Evolutionary conservation across 2,888 invertebrate genomes (phyloP), one percentile per base, ranked within the genome.

Genomic region (Blomia tropicalis): DNA sequence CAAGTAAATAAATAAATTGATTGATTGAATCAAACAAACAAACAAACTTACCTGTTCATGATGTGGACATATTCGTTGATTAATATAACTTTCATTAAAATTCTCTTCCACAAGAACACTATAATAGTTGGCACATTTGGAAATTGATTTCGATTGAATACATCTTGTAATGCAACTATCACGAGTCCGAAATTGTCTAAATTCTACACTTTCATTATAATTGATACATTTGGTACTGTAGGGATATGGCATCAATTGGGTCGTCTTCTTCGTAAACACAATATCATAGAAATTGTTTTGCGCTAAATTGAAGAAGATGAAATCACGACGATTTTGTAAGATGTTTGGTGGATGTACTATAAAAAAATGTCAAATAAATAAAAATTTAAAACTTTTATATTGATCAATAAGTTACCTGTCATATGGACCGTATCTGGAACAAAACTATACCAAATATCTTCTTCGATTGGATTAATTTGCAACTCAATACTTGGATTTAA

Each of bases 271-370:
- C 1, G 41, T 58, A 23, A 58, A 58, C 7, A 14, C 5, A 58
- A 58, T 23, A 14, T 58, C 59, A 58, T 43, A 58, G 36, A 22
- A 58, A 17, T 17, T 22, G 17, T 19, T 43, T 2, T n/a, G 23
- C n/a, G 17, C 14, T 5, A 43, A n/a, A 19, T 41, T 43, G 3
- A 58, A 58, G 14, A n/a, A 58, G 17, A 14, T 11, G 41, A 58
- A 58, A 19, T 36, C 47, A 22, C 36, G 32, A 14, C 23, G n/a
- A 25, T 32, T 58, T 14, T 25, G 47, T 19, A 60, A n/a, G 32
- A 60, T 60, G 29, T 60, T 60, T 17, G 60, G 60, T 25, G 60
- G 30, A 31, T 60, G 60, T 14, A 51, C 44, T n/a, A 17, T 53
- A 7, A 47, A 14, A 47, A 47, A 14, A 47, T n/a, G n/a, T n/a